These are phyloP conservation scores for Sebastes hubbsi DNA, from an alignment of 2,797 vertebrate species.

Conservation along the genomic window DNA sequence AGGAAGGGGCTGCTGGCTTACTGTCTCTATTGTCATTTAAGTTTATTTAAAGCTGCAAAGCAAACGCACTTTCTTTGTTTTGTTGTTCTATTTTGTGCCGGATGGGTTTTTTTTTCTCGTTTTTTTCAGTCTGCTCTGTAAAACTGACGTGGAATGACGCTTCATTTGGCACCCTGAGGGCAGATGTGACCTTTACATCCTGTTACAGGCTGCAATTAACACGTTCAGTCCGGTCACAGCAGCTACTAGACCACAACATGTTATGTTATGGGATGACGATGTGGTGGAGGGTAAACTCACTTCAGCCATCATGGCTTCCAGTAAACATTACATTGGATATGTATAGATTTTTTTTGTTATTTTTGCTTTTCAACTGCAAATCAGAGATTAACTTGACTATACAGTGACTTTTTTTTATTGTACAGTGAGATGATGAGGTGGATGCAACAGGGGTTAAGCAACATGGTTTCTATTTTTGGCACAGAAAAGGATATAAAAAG, in stretches of 20 bases:
- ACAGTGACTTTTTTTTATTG: neutral
- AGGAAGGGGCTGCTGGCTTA: slow-evolving; percentile 57
- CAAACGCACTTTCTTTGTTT: neutral
- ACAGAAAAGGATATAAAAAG: neutral
- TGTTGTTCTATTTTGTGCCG: neutral
- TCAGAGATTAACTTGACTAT: neutral
- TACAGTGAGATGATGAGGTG: neutral
- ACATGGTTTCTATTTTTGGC: neutral
- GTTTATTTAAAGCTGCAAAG: neutral
- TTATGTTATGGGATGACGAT: neutral
- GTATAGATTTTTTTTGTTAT: no score
- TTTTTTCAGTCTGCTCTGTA: neutral
- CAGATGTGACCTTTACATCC: slow-evolving; percentile 81
- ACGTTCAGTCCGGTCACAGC: slow-evolving; percentile 29
- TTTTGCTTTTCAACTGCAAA: neutral
- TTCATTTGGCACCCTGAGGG: slow-evolving; percentile 52
- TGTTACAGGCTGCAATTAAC: slow-evolving; percentile 68
- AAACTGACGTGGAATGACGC: slow-evolving; percentile 41
- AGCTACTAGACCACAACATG: neutral
- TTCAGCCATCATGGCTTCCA: neutral
- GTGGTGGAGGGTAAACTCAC: neutral
- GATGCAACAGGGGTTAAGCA: neutral
- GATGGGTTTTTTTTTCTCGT: neutral
- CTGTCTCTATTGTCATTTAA: slow-evolving; percentile 25
- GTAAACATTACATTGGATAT: neutral